Percentiles rank a stretch among this genome's conserved stretches.
These are phyloP conservation scores for Sebastes fasciatus DNA, from an alignment of 2,113 vertebrate species.

Conservation along the genomic window DNA sequence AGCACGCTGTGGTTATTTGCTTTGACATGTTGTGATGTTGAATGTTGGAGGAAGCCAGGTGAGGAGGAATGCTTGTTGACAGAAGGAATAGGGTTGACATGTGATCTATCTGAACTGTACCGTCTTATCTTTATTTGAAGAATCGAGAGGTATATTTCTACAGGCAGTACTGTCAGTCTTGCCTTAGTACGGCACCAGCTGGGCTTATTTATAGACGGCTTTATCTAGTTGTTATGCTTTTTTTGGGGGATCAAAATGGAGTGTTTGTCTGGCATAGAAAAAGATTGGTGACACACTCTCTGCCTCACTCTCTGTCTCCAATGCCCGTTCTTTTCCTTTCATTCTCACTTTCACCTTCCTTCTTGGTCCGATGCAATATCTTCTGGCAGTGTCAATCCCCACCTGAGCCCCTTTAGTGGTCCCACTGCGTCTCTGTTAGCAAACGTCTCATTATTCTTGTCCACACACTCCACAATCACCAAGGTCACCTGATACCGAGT, in stretches of 20 bases:
- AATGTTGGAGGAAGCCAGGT: constrained; percentile 8
- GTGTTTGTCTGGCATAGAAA: constrained; percentile 51
- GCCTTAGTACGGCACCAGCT: constrained; percentile 52
- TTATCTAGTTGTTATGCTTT: constrained; percentile 65
- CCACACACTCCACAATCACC: constrained; percentile 57
- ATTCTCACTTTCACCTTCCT: constrained; percentile 17
- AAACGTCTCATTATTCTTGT: constrained; percentile 75
- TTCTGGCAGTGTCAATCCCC: constrained; percentile 29
- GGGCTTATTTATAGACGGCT: constrained; percentile 73
- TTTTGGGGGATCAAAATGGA: constrained; percentile 66
- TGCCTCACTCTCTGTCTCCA: constrained; percentile 17
- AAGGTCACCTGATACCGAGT: constrained; percentile 70
- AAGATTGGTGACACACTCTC: constrained; percentile 37
- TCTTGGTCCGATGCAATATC: constrained; percentile 21
- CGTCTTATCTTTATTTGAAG: constrained; percentile 48
- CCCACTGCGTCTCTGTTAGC: constrained; percentile 53
- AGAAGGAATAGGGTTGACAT: constrained; percentile 16
- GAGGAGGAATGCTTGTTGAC: constrained; percentile 33
- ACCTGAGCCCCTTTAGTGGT: constrained; percentile 40
- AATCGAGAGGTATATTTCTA: constrained; percentile 40
- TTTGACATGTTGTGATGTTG: constrained; percentile 33
- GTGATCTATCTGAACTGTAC: constrained; percentile 29
- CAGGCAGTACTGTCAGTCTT: constrained; percentile 49
- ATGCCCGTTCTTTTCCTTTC: not conserved
- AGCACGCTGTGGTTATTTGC: constrained; percentile 1